Percentiles rank a stretch among this genome's conserved stretches.
Evolutionary conservation across 2,797 vertebrate genomes (phyloP).

Genomic region (Phataginus tricuspis): DNA sequence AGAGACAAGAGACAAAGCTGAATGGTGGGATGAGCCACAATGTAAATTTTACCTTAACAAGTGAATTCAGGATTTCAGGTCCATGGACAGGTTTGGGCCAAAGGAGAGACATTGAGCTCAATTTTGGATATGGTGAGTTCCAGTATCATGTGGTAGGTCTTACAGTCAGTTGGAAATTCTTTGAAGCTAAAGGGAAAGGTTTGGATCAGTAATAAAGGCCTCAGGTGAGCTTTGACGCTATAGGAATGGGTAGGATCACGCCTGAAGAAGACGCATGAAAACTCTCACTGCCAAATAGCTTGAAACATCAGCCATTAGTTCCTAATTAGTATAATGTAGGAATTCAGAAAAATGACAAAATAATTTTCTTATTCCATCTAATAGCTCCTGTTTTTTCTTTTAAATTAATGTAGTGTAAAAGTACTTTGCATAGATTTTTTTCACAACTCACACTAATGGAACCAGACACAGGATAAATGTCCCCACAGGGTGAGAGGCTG

Average conservation of each 20-base stretch:
- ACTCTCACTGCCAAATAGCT: background rate
- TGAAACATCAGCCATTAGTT: background rate
- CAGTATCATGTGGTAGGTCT: background rate
- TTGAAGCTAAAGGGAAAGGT: background rate
- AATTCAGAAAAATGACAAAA: background rate
- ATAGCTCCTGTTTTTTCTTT: background rate
- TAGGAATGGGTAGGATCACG: background rate
- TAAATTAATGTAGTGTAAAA: slow-evolving; percentile 4
- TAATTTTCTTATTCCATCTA: slow-evolving; percentile 42
- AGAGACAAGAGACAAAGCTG: background rate
- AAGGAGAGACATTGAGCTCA: background rate
- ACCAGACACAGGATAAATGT: background rate
- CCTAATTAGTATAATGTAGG: background rate
- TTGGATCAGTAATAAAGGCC: background rate
- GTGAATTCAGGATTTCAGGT: background rate
- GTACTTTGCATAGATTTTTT: background rate
- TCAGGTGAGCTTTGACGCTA: background rate
- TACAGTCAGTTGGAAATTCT: background rate
- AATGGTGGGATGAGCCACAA: fast-evolving
- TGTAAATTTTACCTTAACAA: background rate
- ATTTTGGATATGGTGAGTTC: background rate
- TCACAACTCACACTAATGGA: background rate
- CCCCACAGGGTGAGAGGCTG: background rate
- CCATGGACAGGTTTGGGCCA: background rate
- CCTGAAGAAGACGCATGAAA: background rate